Evolutionary conservation across 2,888 invertebrate genomes (phyloP).

Genomic region (Nomada ferruginata): DNA sequence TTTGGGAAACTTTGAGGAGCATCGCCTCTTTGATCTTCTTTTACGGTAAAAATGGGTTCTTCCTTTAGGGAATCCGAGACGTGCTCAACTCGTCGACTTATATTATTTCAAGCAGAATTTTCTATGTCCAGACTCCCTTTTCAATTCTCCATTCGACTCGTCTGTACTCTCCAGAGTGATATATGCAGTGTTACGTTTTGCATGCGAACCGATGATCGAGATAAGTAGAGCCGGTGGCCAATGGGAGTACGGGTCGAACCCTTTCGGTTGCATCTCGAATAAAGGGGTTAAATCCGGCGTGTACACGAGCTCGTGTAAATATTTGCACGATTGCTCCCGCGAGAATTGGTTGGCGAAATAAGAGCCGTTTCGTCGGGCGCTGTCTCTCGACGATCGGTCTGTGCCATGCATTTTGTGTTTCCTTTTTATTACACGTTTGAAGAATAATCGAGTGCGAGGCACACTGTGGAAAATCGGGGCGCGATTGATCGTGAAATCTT

Average conservation of each 20-base stretch:
- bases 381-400: constrained; percentile 22
- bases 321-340: constrained; percentile 69
- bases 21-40: background rate
- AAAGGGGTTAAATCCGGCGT: constrained; percentile 51
- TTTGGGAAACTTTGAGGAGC: too few relatives aligned
- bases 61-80: background rate
- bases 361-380: background rate
- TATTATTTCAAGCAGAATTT: background rate
- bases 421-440: background rate
- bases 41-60: background rate
- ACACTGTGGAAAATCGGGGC: background rate
- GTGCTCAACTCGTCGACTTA: too few relatives aligned
- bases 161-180: background rate
- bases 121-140: background rate
- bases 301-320: constrained; percentile 64
- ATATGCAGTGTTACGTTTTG: background rate
- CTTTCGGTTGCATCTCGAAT: constrained; percentile 49
- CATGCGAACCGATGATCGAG: constrained; percentile 21
- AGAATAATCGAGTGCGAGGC: background rate
- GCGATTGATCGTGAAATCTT: background rate
- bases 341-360: constrained; percentile 45
- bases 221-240: constrained; percentile 17
- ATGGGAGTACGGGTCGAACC: constrained; percentile 18
- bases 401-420: background rate
- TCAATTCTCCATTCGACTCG: background rate